Conservation (phyloP, 1,140 invertebrate species). For the Leptopilina clavipes region DNA sequence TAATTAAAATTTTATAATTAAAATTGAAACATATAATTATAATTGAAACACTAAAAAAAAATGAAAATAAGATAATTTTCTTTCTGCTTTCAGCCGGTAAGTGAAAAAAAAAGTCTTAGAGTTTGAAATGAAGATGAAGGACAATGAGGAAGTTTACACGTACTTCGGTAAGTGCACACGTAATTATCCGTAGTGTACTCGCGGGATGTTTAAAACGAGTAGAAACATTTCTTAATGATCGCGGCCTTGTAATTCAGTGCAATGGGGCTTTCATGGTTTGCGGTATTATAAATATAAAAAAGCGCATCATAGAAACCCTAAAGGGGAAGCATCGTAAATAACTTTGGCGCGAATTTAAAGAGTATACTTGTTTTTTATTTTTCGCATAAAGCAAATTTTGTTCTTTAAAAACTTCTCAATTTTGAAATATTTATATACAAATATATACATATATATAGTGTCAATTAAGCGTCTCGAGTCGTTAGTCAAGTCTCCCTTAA, state of each 20-base stretch:
- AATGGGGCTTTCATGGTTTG: background rate
- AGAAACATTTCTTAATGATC: background rate
- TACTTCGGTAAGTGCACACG: conserved; percentile 24
- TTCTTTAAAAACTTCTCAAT: background rate
- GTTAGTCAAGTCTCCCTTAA: conserved; percentile 38
- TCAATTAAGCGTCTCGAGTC: conserved; percentile 45
- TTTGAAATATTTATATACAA: conserved; percentile 4
- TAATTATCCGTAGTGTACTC: conserved; percentile 25
- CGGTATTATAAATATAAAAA: background rate
- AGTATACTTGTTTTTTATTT: too few species aligned
- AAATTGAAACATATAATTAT: background rate
- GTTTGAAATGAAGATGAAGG: conserved; percentile 6
- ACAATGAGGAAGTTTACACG: conserved; percentile 15
- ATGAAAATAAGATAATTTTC: conserved; percentile 33
- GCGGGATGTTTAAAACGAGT: background rate
- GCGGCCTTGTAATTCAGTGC: background rate
- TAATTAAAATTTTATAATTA: background rate
- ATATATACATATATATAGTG: background rate
- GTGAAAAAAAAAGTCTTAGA: conserved; percentile 39
- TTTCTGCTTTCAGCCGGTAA: conserved; percentile 70
- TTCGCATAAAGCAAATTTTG: too few species aligned
- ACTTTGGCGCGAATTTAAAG: background rate
- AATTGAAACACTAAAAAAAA: background rate
- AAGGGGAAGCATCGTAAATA: background rate
- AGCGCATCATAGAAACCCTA: background rate